Conservation (phyloP, 2,888 invertebrate species). For the Augochlorella aurata region DNA sequence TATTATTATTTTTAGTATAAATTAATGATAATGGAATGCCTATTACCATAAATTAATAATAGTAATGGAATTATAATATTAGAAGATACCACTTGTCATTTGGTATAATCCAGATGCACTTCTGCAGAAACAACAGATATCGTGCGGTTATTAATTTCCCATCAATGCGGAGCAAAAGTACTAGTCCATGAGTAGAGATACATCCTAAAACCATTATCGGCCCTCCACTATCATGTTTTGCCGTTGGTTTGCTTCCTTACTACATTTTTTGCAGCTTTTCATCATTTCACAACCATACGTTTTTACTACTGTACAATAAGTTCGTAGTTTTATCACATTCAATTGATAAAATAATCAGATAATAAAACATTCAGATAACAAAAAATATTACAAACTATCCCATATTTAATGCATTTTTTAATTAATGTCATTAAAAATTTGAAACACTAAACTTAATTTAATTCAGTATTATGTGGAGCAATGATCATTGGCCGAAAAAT, state of each 20-base stretch:
- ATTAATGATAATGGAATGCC: no score
- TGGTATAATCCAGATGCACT: not conserved
- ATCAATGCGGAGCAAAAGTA: not conserved
- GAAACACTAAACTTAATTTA: no score
- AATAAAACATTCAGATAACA: not conserved
- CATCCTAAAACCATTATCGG: not conserved
- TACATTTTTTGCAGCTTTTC: not conserved
- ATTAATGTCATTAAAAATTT: no score
- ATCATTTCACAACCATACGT: not conserved
- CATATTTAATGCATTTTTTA: no score
- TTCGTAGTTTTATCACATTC: not conserved
- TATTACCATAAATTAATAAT: no score
- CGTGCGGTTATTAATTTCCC: not conserved
- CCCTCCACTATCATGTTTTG: not conserved
- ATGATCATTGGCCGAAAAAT: no score
- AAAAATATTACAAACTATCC: not conserved
- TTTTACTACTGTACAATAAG: not conserved
- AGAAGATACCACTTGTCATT: not conserved
- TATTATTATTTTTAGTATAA: no score
- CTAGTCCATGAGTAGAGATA: not conserved
- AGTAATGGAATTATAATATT: no score
- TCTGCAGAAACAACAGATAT: not conserved
- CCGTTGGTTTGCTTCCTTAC: not conserved
- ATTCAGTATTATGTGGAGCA: no score
- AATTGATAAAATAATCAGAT: not conserved